Conservation (phyloP, 2,888 invertebrate species). For the Amphiduros pacificus region DNA sequence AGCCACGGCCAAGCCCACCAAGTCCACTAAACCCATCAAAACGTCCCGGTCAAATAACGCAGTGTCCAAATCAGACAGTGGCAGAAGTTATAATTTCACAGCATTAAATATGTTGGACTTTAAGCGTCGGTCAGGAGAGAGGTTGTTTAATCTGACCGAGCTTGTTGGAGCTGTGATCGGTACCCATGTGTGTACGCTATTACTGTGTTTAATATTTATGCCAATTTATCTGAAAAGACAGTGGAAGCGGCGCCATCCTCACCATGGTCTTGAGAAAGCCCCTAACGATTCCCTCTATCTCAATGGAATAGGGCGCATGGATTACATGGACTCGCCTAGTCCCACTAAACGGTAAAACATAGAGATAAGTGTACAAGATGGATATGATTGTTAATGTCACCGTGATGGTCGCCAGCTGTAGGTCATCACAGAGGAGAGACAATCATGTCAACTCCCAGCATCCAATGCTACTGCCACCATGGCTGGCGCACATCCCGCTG, state of each 20-base stretch:
- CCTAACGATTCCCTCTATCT: constrained; percentile 14
- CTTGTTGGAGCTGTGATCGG: constrained; percentile 56
- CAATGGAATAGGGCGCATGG: constrained; percentile 7
- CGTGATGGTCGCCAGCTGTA: no score
- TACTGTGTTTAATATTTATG: constrained; percentile 46
- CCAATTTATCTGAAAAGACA: constrained; percentile 27
- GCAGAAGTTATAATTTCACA: constrained; percentile 14
- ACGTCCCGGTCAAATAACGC: not conserved
- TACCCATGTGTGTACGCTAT: constrained; percentile 52
- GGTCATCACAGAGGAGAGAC: no score
- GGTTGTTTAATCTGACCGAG: constrained; percentile 47
- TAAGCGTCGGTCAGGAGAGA: constrained; percentile 9
- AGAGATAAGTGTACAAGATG: no score
- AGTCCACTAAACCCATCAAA: not conserved
- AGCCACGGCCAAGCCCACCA: not conserved
- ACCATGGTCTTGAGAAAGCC: constrained; percentile 16
- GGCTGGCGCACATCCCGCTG: no score
- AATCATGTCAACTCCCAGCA: no score
- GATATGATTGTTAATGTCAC: no score
- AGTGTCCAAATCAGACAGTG: not conserved
- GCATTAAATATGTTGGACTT: constrained; percentile 17
- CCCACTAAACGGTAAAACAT: no score
- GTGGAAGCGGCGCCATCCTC: constrained; percentile 17
- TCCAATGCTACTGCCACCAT: no score
- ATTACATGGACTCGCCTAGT: constrained; percentile 17